phyloP scores from a whole-genome alignment of 2,797 vertebrate species.

The Garrulus glandarius region DNA sequence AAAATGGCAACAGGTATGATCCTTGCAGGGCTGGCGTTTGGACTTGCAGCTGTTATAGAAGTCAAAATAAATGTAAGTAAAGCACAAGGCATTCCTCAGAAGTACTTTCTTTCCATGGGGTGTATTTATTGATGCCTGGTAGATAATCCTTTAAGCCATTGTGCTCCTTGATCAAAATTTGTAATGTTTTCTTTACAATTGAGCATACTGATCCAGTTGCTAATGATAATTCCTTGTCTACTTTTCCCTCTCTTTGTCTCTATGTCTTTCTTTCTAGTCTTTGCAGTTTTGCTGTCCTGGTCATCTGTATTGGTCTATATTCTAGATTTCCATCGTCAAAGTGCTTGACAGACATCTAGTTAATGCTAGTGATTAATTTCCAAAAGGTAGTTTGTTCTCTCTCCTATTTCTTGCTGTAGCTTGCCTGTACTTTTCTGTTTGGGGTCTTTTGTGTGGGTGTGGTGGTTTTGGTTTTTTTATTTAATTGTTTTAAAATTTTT shows the following conservation, averaged over 20 bases:
- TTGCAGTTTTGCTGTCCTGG: constrained; percentile 44
- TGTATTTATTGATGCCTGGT: neutral
- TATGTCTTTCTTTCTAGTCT: constrained; percentile 20
- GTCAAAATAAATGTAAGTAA: constrained; percentile 86
- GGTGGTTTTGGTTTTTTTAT: neutral
- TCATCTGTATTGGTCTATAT: constrained; percentile 40
- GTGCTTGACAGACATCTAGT: constrained; percentile 56
- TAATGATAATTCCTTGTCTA: constrained; percentile 28
- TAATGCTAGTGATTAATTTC: constrained; percentile 51
- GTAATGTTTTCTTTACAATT: neutral
- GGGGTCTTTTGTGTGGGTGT: neutral
- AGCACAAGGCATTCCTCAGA: neutral
- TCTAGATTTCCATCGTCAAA: constrained; percentile 30
- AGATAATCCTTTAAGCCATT: neutral
- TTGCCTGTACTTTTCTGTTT: neutral
- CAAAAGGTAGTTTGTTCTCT: constrained; percentile 46
- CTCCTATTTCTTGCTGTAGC: constrained; percentile 27
- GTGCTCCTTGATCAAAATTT: neutral
- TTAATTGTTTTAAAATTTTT: neutral
- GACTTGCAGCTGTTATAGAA: constrained; percentile 87
- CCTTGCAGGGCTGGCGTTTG: constrained; percentile 90
- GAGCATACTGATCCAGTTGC: neutral
- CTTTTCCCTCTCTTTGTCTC: neutral
- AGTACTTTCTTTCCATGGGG: neutral
- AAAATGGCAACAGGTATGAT: constrained; percentile 94